Evolutionary conservation across 2,113 vertebrate species (phyloP), one percentile per base, ranked within the genome.

Genomic region (Sturnus vulgaris): DNA sequence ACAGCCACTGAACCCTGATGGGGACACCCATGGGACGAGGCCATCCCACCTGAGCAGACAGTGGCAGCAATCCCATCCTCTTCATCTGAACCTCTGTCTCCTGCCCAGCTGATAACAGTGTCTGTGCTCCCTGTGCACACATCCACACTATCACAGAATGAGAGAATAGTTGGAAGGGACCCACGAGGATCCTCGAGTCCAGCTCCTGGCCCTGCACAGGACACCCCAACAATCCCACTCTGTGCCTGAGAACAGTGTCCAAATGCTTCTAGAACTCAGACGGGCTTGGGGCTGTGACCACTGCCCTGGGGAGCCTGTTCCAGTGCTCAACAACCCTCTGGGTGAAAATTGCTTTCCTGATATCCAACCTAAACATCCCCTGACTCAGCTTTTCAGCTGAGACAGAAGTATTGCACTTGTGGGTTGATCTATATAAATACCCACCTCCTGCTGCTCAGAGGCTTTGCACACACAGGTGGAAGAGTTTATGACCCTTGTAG

Each of bases 181-280:
- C 15, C 42, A 19, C 2, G 30, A 65, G 50, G 8, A n/a, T 5
- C 19, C 4, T 23, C 0, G 0, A 47, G 12, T n/a, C 50, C 59
- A 56, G 0, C 19, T 20, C 28, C 30, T 24, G 63, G 11, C 22
- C 37, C 27, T 86, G 72, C 33, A 8, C 9, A 77, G 35, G 63
- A 4, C 27, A 69, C 10, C 46, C 33, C 55, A 77, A 0, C 0
- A 37, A 46, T 20, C 46, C 27, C 39, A 23, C 23, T 15, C 46
- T 78, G 46, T 60, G 39, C 46, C 72, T 33, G 18, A 39, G 9
- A 60, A 39, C 0, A 0, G 7, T 9, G 37, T 33, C 6, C 44
- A 37, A 59, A 35, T 0, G 0, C 25, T 39, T 22, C 31, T 4
- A 7, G 27, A 69, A 4, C 12, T 33, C 46, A 50, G 22, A 28